These are phyloP conservation scores for Ara ararauna DNA, from an alignment of 2,797 vertebrate species.

Conservation along the genomic window DNA sequence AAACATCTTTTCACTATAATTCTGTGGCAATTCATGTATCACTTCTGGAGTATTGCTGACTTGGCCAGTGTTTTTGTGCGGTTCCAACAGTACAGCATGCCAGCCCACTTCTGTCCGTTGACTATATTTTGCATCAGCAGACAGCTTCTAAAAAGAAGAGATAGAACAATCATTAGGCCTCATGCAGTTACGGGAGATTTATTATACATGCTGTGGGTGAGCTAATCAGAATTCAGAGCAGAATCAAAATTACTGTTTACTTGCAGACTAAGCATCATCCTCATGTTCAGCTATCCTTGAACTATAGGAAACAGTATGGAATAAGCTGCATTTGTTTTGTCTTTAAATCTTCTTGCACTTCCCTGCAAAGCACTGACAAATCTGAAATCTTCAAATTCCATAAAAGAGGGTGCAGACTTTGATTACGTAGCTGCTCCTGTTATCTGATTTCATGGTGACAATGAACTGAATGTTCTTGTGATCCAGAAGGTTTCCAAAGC, in stretches of 20 bases:
- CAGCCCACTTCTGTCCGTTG: not conserved
- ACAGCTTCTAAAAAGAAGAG: not conserved
- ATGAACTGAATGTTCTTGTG: slow-evolving; percentile 25
- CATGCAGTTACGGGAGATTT: not conserved
- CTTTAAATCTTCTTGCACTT: not conserved
- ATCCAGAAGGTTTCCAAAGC: slow-evolving; percentile 33
- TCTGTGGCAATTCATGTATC: not conserved
- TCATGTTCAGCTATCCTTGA: not conserved
- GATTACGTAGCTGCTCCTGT: slow-evolving; percentile 14
- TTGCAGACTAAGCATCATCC: not conserved
- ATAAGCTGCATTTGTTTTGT: slow-evolving; percentile 8
- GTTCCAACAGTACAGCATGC: not conserved
- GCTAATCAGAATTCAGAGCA: not conserved
- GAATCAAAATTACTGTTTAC: not conserved
- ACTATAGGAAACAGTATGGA: not conserved
- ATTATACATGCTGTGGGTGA: not conserved
- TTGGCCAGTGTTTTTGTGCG: not conserved
- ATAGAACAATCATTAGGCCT: not conserved
- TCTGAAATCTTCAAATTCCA: not conserved
- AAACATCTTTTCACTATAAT: not conserved
- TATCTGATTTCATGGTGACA: slow-evolving; percentile 1
- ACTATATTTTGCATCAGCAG: not conserved
- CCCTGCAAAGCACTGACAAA: not conserved
- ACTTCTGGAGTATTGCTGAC: not conserved
- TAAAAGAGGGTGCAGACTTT: not conserved